Conservation (phyloP, 1,140 invertebrate species). For the Drosophila navojoa region DNA sequence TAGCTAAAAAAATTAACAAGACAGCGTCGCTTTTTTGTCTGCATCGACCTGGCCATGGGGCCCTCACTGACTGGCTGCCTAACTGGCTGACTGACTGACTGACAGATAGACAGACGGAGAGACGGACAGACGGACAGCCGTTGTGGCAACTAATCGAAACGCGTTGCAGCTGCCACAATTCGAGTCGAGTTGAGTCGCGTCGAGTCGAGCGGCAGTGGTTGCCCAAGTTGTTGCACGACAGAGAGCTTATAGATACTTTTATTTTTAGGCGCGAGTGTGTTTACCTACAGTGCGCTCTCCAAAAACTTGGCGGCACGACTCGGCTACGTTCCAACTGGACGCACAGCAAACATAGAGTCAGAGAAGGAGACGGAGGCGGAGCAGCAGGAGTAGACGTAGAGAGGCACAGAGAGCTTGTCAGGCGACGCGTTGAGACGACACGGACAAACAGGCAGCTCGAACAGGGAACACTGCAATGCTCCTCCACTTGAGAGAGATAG, state of each 20-base stretch:
- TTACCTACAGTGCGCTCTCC: conserved; percentile 67
- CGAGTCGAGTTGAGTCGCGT: conserved; percentile 22
- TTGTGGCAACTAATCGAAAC: conserved; percentile 77
- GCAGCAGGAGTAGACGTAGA: not conserved
- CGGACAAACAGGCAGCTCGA: conserved; percentile 46
- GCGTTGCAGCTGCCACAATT: conserved; percentile 73
- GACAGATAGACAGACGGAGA: conserved; percentile 29
- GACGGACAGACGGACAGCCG: conserved; percentile 51
- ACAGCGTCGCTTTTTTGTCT: conserved; percentile 58
- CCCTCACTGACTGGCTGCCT: conserved; percentile 35
- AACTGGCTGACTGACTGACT: conserved; percentile 19
- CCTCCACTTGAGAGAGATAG: not conserved
- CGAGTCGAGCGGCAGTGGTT: conserved; percentile 58
- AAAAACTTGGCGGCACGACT: conserved; percentile 61
- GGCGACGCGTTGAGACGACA: conserved; percentile 48
- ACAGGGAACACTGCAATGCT: conserved; percentile 19
- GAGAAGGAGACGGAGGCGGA: not conserved
- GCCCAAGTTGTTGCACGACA: conserved; percentile 72
- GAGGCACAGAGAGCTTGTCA: conserved; percentile 20
- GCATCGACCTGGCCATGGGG: conserved; percentile 35
- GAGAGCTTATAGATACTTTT: conserved; percentile 72
- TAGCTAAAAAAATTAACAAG: conserved; percentile 82
- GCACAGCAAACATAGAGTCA: conserved; percentile 49
- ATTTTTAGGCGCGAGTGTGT: conserved; percentile 72
- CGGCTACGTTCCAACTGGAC: conserved; percentile 72